Evolutionary conservation across 2,888 invertebrate genomes (phyloP), one percentile per base, ranked within the genome.

Genomic region (Megamerina dolium): DNA sequence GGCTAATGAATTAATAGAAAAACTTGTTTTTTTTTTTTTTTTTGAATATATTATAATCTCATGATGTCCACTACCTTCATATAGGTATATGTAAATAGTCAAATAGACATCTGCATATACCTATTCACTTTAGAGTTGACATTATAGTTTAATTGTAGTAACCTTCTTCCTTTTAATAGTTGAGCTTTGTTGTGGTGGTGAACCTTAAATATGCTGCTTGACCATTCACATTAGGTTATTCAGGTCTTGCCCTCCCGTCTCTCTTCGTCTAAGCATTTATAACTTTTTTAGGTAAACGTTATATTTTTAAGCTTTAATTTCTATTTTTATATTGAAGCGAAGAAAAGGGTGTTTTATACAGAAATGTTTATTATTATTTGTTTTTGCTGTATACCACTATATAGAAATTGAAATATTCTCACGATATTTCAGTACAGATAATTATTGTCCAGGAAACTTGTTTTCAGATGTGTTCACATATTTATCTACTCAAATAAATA

Each of bases 141-240:
- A 61, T 52, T 59, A 59, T 46, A 53, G 51, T 61, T 61, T 61
- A 61, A 61, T 61, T 60, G 59, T 56, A 54, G 53, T 62, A 63
- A 61, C 60, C 60, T 54, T 34, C 45, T 45, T n/a, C n/a, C n/a
- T n/a, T n/a, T n/a, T n/a, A n/a, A n/a, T n/a, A n/a, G n/a, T n/a
- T n/a, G n/a, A n/a, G 49, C 38, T 37, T 26, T 19, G 16, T 9
- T 50, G 49, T 35, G 49, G 50, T 51, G 43, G 37, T 48, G 43
- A 57, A 53, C 50, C 48, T 45, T 37, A 41, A 52, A 50, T 55
- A 56, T 47, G 10, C 23, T 8, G 23, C 53, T 52, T 64, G 61
- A 62, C 64, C 59, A 43, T 51, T 47, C 42, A 49, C 50, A 51
- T 46, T 41, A 43, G 53, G 54, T 58, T 49, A 50, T 16, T 29